Evolutionary conservation across 2,888 invertebrate species (phyloP).

Genomic region (Lampropteryx suffumata): DNA sequence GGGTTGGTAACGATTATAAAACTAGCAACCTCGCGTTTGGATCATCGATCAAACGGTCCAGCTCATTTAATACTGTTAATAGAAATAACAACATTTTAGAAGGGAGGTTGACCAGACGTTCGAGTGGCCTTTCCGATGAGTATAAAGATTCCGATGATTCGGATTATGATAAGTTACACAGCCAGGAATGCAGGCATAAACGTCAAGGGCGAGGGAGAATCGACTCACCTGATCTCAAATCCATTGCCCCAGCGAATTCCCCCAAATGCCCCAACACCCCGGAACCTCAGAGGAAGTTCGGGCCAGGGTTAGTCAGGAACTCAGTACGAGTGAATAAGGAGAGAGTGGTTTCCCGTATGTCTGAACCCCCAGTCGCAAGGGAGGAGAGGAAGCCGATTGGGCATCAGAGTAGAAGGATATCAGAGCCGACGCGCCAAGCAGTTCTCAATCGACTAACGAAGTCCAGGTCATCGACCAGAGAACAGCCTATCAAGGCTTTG

Average conservation of each 20-base stretch:
- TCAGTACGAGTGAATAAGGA: slow-evolving; percentile 70
- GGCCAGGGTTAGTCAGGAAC: slow-evolving; percentile 72
- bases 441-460: slow-evolving; percentile 71
- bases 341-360: slow-evolving; percentile 82
- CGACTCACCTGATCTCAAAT: slow-evolving; percentile 78
- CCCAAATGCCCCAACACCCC: slow-evolving; percentile 84
- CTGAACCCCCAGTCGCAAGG: slow-evolving; percentile 76
- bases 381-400: slow-evolving; percentile 65
- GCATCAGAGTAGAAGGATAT: slow-evolving; percentile 71
- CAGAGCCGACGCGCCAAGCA: slow-evolving; percentile 68
- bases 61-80: slow-evolving; percentile 84
- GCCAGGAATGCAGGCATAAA: slow-evolving; percentile 83
- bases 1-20: slow-evolving; percentile 58
- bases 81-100: slow-evolving; percentile 72
- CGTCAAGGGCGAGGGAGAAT: slow-evolving; percentile 88
- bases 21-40: slow-evolving; percentile 56
- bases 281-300: slow-evolving; percentile 84
- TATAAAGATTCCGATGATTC: slow-evolving; percentile 74
- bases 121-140: slow-evolving; percentile 66
- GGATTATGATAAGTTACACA: slow-evolving; percentile 60
- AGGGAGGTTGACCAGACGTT: slow-evolving; percentile 54
- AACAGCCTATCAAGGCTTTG: slow-evolving; percentile 62
- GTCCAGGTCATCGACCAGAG: slow-evolving; percentile 76
- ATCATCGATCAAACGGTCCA: slow-evolving; percentile 84
- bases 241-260: slow-evolving; percentile 71